Conservation (phyloP, 2,888 invertebrate species). For the Eubasilissa splendida region DNA sequence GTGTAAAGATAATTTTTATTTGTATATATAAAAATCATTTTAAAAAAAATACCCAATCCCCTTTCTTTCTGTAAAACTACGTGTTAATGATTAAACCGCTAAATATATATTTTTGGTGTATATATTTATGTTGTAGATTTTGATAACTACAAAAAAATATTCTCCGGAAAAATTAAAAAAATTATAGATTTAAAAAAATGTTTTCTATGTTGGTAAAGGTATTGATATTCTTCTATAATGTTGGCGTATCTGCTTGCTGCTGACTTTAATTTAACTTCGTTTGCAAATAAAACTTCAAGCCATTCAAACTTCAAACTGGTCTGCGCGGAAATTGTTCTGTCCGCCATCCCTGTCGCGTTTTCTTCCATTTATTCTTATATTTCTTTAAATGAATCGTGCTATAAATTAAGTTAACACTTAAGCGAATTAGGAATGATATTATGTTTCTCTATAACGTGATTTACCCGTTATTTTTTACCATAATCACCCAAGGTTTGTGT, state of each 20-base stretch:
- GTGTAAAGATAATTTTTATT: no score
- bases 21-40: no score
- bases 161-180: no score
- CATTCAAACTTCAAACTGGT: conserved; percentile 49
- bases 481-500: conserved; percentile 55
- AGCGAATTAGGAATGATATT: conserved; percentile 56
- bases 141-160: no score
- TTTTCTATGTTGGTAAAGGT: conserved; percentile 18
- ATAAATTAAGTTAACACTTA: conserved; percentile 40
- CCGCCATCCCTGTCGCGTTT: conserved; percentile 43
- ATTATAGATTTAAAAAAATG: no score
- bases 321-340: conserved; percentile 32
- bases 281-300: conserved; percentile 48
- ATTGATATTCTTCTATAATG: conserved; percentile 26
- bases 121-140: no score
- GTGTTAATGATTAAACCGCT: no score
- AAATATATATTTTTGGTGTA: no score
- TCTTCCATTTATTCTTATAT: conserved; percentile 44
- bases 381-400: conserved; percentile 46
- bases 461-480: conserved; percentile 48
- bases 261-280: conserved; percentile 45
- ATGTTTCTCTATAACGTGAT: conserved; percentile 57
- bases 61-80: no score
- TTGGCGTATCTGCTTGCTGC: conserved; percentile 15
- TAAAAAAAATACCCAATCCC: no score